These are phyloP conservation scores for Ceryle rudis DNA, from an alignment of 2,797 vertebrate species.

Conservation along the genomic window DNA sequence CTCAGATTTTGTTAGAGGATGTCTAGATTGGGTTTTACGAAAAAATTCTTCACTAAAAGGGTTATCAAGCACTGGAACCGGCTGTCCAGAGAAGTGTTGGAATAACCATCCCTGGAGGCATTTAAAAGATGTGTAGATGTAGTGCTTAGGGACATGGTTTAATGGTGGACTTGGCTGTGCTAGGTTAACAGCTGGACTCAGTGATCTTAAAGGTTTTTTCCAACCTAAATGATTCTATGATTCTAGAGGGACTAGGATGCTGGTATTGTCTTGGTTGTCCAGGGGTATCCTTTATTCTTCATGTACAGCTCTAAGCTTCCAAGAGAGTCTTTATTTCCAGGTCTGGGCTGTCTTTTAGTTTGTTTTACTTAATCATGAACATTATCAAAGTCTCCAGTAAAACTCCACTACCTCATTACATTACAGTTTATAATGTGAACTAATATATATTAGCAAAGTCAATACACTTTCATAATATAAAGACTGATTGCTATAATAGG, in stretches of 20 bases:
- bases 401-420: not conserved
- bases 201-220: not conserved
- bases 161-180: not conserved
- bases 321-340: not conserved
- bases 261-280: not conserved
- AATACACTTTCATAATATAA: not conserved
- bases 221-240: not conserved
- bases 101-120: not conserved
- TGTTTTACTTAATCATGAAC: not conserved
- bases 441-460: not conserved
- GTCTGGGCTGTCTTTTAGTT: not conserved
- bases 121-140: not conserved
- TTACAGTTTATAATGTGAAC: not conserved
- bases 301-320: not conserved
- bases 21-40: not conserved
- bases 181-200: not conserved
- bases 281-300: not conserved
- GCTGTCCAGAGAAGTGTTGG: not conserved
- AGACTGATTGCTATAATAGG: not conserved
- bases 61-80: not conserved
- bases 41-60: not conserved
- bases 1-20: not conserved
- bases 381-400: not conserved
- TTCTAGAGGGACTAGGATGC: not conserved
- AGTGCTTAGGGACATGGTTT: not conserved